Conservation (phyloP, 1,140 invertebrate species). For the Panagrolaimus sp. region DNA sequence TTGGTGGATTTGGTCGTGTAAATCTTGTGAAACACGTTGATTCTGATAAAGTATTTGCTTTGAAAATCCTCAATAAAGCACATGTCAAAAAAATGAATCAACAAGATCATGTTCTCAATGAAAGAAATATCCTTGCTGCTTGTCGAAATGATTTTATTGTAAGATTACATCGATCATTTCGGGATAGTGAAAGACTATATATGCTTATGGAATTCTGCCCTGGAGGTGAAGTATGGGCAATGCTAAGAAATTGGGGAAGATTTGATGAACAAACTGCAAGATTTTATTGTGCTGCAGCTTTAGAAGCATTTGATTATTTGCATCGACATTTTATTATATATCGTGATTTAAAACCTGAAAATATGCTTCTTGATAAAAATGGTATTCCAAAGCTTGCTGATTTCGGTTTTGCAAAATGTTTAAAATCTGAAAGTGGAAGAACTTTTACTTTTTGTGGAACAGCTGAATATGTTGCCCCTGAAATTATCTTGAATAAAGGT, state of each 20-base stretch:
- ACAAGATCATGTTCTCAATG: slow-evolving; percentile 46
- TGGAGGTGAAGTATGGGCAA: slow-evolving; percentile 48
- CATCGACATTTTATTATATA: slow-evolving; percentile 39
- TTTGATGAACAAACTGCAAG: slow-evolving; percentile 65
- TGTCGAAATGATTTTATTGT: slow-evolving; percentile 45
- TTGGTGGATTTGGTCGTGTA: slow-evolving; percentile 86
- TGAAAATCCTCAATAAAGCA: slow-evolving; percentile 44
- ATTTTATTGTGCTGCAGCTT: slow-evolving; percentile 48
- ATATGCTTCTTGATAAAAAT: slow-evolving; percentile 42
- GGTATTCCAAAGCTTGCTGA: slow-evolving; percentile 41
- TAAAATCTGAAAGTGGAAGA: slow-evolving; percentile 34
- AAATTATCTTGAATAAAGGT: slow-evolving; percentile 82
- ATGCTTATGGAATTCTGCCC: slow-evolving; percentile 51
- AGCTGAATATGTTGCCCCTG: slow-evolving; percentile 42
- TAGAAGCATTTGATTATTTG: slow-evolving; percentile 45
- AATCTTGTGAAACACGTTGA: slow-evolving; percentile 64
- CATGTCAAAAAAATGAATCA: slow-evolving; percentile 48
- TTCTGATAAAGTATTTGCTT: slow-evolving; percentile 41
- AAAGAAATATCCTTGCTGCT: slow-evolving; percentile 36
- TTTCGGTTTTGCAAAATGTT: slow-evolving; percentile 41
- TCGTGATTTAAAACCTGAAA: slow-evolving; percentile 43
- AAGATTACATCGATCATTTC: slow-evolving; percentile 44
- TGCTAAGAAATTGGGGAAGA: slow-evolving; percentile 63
- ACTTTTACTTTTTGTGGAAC: slow-evolving; percentile 59
- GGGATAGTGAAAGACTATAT: slow-evolving; percentile 38